Evolutionary conservation across 1,140 invertebrate species (phyloP), one percentile per base, ranked within the genome.

Genomic region (Bathynomus jamesi): DNA sequence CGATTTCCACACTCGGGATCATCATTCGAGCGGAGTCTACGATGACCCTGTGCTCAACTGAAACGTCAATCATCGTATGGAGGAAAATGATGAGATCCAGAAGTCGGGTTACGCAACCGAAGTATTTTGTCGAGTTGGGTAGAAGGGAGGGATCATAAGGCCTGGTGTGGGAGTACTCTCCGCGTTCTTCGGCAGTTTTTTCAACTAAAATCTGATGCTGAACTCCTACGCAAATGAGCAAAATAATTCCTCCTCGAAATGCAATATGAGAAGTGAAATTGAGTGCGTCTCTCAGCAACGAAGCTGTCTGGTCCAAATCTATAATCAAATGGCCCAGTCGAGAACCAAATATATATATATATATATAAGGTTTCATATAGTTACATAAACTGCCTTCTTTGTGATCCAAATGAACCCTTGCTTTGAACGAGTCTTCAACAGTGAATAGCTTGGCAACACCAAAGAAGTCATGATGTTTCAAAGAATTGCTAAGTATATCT

Each of bases 21-120:
- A 89, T 83, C 90, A 99, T 91, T 86, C 98, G 99, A 2, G 95
- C 94, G 31, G 91, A 85, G 81, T 96, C 92, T 30, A 83, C 81
- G 0, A 99, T 86, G 10, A 88, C 95, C 0, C 82, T 84, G 81
- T 98, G 95, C 40, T 89, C 85, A 5, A 82, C 78, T 53, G 91
- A 79, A 62, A 92, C 85, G 78, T 87, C 89, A 73, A 79, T 70
- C 61, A 92, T 85, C 1, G 93, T 95, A 78, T 89, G 91, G 0
- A 99, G 80, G 76, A 99, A 92, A 78, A 99, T 94, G 75, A 93
- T 90, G 10, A 97, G 83, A 86, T 99, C 97, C 2, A 97, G 97
- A 31, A 98, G 82, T 27, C 96, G 85, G 0, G 75, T 73, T 7
- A 78, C 72, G 30, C 79, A 78, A 72, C 87, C 87, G 83, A 94